Evolutionary conservation across 2,113 vertebrate genomes (phyloP), one percentile per base, ranked within the genome.

Genomic region (Agapornis roseicollis): DNA sequence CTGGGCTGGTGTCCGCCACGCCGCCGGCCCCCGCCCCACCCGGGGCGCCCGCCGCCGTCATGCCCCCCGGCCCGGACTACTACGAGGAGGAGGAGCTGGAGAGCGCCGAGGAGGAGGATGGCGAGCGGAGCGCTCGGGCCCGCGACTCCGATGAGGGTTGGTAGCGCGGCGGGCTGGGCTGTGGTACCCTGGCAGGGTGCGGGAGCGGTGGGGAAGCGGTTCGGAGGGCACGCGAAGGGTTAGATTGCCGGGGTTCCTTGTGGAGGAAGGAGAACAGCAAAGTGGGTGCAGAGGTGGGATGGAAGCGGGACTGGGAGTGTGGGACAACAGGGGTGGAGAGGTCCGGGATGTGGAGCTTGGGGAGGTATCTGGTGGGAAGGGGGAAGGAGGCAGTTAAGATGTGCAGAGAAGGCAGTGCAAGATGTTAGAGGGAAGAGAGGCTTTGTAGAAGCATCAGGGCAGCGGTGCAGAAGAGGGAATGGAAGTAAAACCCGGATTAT

Each of bases 81-180:
- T 99, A 99, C 89, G 99, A 99, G 5, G 99, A 99, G 47, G 99
- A 99, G 88, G 99, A 99, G 85, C 99, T 99, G 53, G 98, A 99
- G 33, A 98, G 99, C 82, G 99, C 99, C 84, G 99, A 99, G 94
- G 99, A 99, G 19, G 99, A 99, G 77, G 99, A 99, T 68, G 99
- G 99, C 41, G 99, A 99, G 76, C 98, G 99, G 35, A 99, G 99
- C 96, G 99, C 98, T 85, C 98, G 99, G 66, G 99, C 98, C 52
- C 98, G 99, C 80, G 99, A 99, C 91, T 99, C 99, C 1, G 99
- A 99, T 56, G 99, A 99, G 98, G 99, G 99, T 99, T 94, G 11
- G 28, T 5, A 37, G 23, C 3, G 23, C 12, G 10, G 56, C 9
- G 14, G 8, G 15, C 12, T 25, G 9, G 6, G 3, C 1, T 25